phyloP scores from a whole-genome alignment of 2,113 vertebrate genomes.

The Struthio camelus region DNA sequence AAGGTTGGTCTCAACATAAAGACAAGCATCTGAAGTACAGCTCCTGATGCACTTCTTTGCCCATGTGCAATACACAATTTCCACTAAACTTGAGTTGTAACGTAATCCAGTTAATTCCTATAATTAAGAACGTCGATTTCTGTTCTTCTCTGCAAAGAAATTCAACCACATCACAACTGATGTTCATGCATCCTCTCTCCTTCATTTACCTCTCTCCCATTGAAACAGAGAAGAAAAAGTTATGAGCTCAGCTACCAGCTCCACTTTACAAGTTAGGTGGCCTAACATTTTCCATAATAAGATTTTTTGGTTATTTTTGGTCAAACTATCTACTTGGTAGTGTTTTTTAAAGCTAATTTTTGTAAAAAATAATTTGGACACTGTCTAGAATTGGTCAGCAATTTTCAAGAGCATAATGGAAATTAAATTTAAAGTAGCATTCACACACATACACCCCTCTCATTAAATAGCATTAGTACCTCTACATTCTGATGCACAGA shows the following conservation, averaged over 20 bases:
- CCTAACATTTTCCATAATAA: not conserved
- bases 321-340: too few relatives aligned
- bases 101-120: not conserved
- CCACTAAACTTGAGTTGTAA: not conserved
- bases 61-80: not conserved
- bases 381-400: not conserved
- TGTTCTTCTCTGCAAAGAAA: not conserved
- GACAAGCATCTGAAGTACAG: not conserved
- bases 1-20: too few relatives aligned
- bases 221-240: not conserved
- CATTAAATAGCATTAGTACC: not conserved
- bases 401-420: not conserved
- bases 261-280: not conserved
- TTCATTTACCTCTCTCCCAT: not conserved
- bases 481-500: not conserved
- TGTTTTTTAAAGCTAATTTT: too few relatives aligned
- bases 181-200: not conserved
- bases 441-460: not conserved
- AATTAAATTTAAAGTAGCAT: too few relatives aligned
- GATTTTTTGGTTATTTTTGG: not conserved
- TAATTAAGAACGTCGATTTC: not conserved
- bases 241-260: not conserved
- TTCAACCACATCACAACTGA: not conserved
- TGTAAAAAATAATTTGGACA: too few relatives aligned
- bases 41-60: not conserved